phyloP scores from a whole-genome alignment of 2,797 vertebrate genomes.

The Cossypha heuglini region DNA sequence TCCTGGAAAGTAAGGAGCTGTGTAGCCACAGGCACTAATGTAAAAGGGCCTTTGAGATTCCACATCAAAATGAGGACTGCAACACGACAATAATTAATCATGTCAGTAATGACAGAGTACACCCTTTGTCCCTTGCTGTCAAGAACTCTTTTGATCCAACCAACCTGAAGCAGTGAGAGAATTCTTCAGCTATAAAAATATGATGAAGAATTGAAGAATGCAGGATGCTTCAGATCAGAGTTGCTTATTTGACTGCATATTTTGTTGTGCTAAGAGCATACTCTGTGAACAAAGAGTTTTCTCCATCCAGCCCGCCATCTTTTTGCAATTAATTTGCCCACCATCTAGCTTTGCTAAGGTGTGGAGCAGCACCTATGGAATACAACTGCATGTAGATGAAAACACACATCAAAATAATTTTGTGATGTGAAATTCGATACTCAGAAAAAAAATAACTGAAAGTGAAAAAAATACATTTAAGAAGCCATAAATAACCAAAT shows the following conservation, averaged over 20 bases:
- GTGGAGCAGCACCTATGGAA: neutral
- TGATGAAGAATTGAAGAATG: neutral
- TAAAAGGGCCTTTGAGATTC: conserved; percentile 44
- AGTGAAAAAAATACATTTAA: neutral
- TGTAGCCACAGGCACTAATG: conserved; percentile 24
- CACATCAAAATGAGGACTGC: conserved; percentile 18
- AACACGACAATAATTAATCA: conserved; percentile 28
- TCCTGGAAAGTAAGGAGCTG: conserved; percentile 21
- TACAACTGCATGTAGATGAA: neutral
- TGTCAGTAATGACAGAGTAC: neutral
- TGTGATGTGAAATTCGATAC: neutral
- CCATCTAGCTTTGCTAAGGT: neutral
- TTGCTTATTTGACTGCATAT: neutral
- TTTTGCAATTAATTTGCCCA: neutral
- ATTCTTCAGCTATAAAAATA: neutral
- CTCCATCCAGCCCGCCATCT: neutral
- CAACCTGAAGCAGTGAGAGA: neutral
- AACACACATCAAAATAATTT: neutral
- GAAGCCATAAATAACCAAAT: neutral
- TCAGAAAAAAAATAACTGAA: neutral
- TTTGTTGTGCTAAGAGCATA: neutral
- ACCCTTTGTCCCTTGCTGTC: conserved; percentile 16
- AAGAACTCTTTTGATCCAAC: neutral
- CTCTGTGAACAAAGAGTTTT: neutral
- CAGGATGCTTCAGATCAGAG: neutral